Conservation (phyloP, 2,888 invertebrate species). For the Andrena fulva region DNA sequence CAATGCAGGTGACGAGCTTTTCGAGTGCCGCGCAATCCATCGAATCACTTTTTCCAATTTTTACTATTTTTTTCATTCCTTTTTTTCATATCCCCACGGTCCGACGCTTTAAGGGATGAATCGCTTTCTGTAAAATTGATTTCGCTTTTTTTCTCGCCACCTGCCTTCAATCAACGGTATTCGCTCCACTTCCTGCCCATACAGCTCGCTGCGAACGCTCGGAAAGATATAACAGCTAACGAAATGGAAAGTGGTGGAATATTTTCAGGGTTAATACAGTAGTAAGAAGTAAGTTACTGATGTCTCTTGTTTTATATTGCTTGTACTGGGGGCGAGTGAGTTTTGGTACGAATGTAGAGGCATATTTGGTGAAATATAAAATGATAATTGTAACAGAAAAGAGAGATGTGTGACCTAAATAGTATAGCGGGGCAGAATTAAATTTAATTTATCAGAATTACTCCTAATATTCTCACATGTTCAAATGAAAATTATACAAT, state of each 20-base stretch:
- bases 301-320: background rate
- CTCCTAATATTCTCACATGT: too few relatives aligned
- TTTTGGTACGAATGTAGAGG: too few relatives aligned
- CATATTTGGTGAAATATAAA: too few relatives aligned
- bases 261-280: background rate
- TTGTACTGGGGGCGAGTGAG: too few relatives aligned
- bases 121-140: constrained; percentile 9
- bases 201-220: background rate
- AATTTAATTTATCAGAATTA: too few relatives aligned
- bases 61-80: background rate
- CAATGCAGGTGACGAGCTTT: constrained; percentile 8
- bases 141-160: background rate
- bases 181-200: background rate
- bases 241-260: background rate
- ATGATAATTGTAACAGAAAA: too few relatives aligned
- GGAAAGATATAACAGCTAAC: background rate
- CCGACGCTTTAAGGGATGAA: constrained; percentile 8
- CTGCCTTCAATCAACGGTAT: background rate
- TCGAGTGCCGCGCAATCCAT: constrained; percentile 1
- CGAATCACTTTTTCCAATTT: background rate
- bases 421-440: too few relatives aligned
- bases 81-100: background rate
- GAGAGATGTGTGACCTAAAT: too few relatives aligned
- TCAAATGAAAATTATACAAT: too few relatives aligned
- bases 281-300: background rate